These are phyloP conservation scores for Nyctibius grandis DNA, from an alignment of 2,797 vertebrate species.

Conservation along the genomic window DNA sequence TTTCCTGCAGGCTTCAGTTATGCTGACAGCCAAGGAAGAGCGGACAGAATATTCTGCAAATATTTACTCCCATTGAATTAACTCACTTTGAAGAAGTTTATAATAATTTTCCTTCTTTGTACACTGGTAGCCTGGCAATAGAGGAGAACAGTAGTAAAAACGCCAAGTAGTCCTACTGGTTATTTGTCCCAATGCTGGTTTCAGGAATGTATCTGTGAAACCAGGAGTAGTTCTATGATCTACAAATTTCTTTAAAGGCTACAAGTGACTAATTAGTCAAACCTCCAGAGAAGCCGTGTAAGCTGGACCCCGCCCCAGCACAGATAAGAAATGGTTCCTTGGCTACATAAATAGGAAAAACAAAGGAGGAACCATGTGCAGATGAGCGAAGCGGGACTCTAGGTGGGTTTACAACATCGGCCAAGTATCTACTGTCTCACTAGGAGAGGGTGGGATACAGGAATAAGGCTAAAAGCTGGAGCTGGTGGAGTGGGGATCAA, in stretches of 20 bases:
- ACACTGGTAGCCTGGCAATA: background rate
- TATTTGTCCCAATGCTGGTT: background rate
- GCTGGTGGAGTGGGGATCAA: background rate
- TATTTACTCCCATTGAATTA: background rate
- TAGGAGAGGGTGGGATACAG: background rate
- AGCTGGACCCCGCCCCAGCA: background rate
- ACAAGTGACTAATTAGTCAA: background rate
- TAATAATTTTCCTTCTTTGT: background rate
- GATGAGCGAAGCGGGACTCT: background rate
- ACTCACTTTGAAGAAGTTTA: background rate
- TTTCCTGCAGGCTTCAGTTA: background rate
- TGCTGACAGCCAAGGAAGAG: background rate
- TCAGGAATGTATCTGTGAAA: background rate
- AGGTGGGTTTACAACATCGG: background rate
- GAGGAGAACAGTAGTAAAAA: background rate
- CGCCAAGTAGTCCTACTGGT: background rate
- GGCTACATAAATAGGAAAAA: background rate
- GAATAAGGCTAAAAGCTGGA: background rate
- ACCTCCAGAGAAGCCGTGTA: background rate
- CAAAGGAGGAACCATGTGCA: background rate
- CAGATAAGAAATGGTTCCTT: background rate
- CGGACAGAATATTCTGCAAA: constrained; percentile 11
- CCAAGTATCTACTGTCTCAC: background rate
- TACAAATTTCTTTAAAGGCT: background rate
- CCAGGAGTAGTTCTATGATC: background rate